Evolutionary conservation across 2,113 vertebrate genomes (phyloP).

Genomic region (Pterophyllum scalare): DNA sequence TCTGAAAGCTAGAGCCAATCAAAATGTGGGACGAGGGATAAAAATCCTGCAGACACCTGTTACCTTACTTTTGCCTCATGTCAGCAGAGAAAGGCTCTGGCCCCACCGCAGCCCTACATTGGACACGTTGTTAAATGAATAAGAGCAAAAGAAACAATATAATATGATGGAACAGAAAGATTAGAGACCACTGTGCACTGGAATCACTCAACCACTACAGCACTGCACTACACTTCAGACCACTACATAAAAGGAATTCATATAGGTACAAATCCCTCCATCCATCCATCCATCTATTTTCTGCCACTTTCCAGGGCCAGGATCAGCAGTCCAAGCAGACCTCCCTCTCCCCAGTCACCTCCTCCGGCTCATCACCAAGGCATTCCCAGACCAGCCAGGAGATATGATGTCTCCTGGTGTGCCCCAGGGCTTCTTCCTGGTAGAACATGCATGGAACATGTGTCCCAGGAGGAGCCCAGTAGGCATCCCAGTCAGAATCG

Average conservation of each 20-base stretch:
- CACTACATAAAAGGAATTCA: not conserved
- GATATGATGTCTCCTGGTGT: too few species aligned
- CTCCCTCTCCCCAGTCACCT: too few species aligned
- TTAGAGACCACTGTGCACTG: not conserved
- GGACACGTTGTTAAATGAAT: not conserved
- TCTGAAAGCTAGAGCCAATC: not conserved
- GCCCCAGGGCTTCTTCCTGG: too few species aligned
- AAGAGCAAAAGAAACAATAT: not conserved
- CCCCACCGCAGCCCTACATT: rapidly evolving
- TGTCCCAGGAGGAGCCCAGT: too few species aligned
- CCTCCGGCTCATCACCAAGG: too few species aligned
- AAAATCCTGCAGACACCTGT: not conserved
- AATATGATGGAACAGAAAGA: not conserved
- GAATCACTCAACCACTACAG: not conserved
- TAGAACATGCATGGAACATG: too few species aligned
- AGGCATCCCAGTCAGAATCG: too few species aligned
- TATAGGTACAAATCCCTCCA: not conserved
- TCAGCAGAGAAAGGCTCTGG: not conserved
- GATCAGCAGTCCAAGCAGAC: too few species aligned
- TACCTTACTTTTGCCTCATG: not conserved
- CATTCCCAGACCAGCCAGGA: too few species aligned
- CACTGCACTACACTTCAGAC: not conserved
- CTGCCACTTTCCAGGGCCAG: not conserved
- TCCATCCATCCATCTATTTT: not conserved
- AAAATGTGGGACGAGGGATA: not conserved